A percentile compares a stretch with the other conserved stretches of the same genome.
Conservation (phyloP, 1,140 invertebrate species). For the Cataglyphis hispanica region DNA sequence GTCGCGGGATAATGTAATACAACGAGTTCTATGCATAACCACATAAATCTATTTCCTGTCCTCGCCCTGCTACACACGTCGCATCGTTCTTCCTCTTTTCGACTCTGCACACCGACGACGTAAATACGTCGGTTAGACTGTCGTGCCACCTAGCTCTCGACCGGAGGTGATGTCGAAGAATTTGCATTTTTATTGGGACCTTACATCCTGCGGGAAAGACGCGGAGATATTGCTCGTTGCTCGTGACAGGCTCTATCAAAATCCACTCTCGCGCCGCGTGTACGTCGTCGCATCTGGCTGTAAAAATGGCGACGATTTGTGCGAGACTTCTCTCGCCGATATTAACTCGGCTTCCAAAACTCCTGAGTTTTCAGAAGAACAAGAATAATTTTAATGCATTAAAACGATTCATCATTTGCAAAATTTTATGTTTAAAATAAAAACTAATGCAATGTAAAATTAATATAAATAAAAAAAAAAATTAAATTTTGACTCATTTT, state of each 20-base stretch:
- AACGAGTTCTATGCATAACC: slow-evolving; percentile 58
- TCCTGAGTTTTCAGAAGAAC: background rate
- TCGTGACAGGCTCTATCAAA: slow-evolving; percentile 61
- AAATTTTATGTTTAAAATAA: background rate
- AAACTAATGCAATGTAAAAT: background rate
- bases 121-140: slow-evolving; percentile 73
- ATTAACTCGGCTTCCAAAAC: slow-evolving; percentile 34
- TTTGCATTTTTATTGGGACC: slow-evolving; percentile 84
- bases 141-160: slow-evolving; percentile 57
- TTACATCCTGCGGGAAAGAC: slow-evolving; percentile 66
- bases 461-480: background rate
- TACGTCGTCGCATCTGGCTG: slow-evolving; percentile 43
- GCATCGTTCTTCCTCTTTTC: slow-evolving; percentile 54
- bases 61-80: slow-evolving; percentile 37
- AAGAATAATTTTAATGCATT: background rate
- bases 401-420: background rate
- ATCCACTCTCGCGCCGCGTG: slow-evolving; percentile 30
- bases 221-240: slow-evolving; percentile 61
- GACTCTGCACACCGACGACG: slow-evolving; percentile 63
- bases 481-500: background rate
- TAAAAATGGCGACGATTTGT: slow-evolving; percentile 44
- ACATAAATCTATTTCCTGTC: slow-evolving; percentile 66
- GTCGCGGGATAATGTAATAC: slow-evolving; percentile 61
- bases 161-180: slow-evolving; percentile 63
- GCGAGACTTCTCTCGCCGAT: slow-evolving; percentile 32